A percentile compares a stretch with the other conserved stretches of the same genome.
Conservation (phyloP, 2,113 vertebrate species). For the Chinchilla lanigera region DNA sequence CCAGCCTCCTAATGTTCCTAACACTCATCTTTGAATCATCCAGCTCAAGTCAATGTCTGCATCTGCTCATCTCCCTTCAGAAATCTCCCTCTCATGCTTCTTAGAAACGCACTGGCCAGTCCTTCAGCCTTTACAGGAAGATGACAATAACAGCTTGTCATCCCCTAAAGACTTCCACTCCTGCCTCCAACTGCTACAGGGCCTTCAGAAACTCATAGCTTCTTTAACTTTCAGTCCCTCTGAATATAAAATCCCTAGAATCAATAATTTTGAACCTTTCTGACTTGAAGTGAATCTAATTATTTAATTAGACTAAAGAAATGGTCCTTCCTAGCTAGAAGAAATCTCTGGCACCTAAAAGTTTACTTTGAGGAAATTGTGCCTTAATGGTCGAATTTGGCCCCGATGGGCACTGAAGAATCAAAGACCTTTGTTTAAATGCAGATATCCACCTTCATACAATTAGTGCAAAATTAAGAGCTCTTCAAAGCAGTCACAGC, state of each 20-base stretch:
- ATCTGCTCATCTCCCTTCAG: background rate
- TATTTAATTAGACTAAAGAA: constrained; percentile 50
- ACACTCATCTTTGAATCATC: constrained; percentile 54
- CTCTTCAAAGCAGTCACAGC: background rate
- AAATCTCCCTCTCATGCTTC: background rate
- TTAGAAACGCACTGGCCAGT: background rate
- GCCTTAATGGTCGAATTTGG: constrained; percentile 35
- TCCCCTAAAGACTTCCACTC: background rate
- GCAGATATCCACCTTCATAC: background rate
- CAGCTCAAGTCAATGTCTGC: background rate
- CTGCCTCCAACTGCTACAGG: background rate
- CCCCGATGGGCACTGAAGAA: background rate
- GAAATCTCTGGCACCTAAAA: constrained; percentile 45
- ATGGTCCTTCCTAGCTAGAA: constrained; percentile 52
- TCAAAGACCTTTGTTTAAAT: constrained; percentile 5
- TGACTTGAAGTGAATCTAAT: constrained; percentile 13
- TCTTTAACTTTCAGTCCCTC: background rate
- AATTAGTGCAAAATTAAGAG: background rate
- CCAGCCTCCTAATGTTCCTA: background rate
- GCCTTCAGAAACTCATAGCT: background rate
- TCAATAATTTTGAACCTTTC: background rate
- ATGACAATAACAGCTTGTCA: background rate
- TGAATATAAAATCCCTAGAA: constrained; percentile 12
- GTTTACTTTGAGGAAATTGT: constrained; percentile 44
- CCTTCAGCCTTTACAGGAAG: background rate